Evolutionary conservation across 2,797 vertebrate genomes (phyloP).

Genomic region (Garrulus glandarius): DNA sequence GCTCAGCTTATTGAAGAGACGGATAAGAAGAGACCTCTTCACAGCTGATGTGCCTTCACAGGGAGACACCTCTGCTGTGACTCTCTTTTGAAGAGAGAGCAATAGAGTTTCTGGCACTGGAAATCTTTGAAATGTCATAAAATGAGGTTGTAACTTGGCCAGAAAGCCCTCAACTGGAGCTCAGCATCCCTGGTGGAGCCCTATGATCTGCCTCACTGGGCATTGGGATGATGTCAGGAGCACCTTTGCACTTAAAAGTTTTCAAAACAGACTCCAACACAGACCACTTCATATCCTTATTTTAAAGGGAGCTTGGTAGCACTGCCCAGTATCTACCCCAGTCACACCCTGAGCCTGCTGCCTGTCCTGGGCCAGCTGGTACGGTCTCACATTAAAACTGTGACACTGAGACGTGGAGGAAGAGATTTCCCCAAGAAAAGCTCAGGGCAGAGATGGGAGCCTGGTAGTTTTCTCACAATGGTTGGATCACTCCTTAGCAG

Average conservation of each 20-base stretch:
- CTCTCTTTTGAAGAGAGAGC: neutral
- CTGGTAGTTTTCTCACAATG: neutral
- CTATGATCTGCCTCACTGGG: accelerated
- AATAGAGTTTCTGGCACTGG: neutral
- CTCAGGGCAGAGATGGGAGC: neutral
- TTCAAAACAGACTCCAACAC: neutral
- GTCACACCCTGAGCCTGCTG: neutral
- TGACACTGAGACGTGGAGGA: neutral
- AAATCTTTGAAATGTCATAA: neutral
- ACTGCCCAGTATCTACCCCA: neutral
- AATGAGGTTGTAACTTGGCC: neutral
- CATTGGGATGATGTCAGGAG: neutral
- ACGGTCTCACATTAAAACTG: accelerated
- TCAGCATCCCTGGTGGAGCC: neutral
- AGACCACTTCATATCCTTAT: neutral
- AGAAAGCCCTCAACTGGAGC: neutral
- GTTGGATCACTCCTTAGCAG: neutral
- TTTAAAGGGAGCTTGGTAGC: neutral
- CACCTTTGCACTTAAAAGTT: neutral
- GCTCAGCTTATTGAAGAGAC: neutral
- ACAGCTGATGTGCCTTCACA: neutral
- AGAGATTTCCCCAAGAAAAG: neutral
- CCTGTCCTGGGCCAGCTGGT: neutral
- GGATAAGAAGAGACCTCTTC: neutral
- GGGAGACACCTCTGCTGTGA: neutral